Conservation (phyloP, 2,888 invertebrate species). For the Ophion ventricosus region DNA sequence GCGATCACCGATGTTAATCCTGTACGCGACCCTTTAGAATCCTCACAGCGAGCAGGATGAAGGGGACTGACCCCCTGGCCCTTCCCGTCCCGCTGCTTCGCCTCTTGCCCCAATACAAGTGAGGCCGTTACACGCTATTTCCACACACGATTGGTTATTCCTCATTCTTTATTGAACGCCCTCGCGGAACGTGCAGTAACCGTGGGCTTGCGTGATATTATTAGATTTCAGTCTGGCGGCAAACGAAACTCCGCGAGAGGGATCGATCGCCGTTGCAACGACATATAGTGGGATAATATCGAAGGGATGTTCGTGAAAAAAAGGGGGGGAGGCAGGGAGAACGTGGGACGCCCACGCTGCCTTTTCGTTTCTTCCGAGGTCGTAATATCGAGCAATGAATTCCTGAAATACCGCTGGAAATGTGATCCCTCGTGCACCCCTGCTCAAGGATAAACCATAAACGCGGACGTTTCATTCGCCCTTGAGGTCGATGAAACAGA, state of each 20-base stretch:
- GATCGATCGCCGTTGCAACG: conserved; percentile 53
- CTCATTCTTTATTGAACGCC: conserved; percentile 50
- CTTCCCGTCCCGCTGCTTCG: too few relatives aligned
- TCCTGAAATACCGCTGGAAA: conserved; percentile 52
- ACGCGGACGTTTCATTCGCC: not conserved
- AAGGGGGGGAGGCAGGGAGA: not conserved
- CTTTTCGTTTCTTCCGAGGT: conserved; percentile 15
- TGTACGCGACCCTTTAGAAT: too few relatives aligned
- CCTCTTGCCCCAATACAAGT: not conserved
- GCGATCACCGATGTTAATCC: too few relatives aligned
- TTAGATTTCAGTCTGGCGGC: conserved; percentile 44
- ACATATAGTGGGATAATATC: conserved; percentile 37
- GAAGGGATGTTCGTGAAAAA: conserved; percentile 35
- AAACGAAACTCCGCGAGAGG: conserved; percentile 41
- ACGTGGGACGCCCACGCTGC: not conserved
- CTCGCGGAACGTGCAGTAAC: conserved; percentile 41
- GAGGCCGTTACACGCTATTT: conserved; percentile 44
- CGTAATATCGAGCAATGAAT: conserved; percentile 46
- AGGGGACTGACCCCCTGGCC: conserved; percentile 8
- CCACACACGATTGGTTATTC: conserved; percentile 31
- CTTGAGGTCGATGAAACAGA: not conserved
- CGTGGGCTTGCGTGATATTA: conserved; percentile 55
- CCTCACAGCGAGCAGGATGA: too few relatives aligned
- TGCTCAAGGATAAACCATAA: not conserved
- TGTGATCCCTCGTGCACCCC: conserved; percentile 2